phyloP scores from a whole-genome alignment of 2,888 invertebrate species.

The Patella pellucida region DNA sequence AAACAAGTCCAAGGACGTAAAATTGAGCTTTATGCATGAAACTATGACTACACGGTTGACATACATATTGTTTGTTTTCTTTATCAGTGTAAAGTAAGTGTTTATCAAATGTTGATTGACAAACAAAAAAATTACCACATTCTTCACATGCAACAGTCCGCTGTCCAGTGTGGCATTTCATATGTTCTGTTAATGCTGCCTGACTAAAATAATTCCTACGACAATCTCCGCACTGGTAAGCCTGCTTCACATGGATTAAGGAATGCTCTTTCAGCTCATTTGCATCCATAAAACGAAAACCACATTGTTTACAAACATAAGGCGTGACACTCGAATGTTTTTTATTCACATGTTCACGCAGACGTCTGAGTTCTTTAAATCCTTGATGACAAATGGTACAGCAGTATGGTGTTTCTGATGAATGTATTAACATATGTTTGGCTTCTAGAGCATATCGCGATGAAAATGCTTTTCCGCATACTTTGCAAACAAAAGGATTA shows the following conservation, averaged over 20 bases:
- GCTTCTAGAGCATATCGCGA: neutral
- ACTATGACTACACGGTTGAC: neutral
- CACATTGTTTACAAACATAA: neutral
- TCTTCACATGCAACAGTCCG: neutral
- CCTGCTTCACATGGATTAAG: neutral
- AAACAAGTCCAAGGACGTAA: neutral
- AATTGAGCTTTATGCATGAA: neutral
- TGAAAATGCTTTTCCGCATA: slow-evolving; percentile 5
- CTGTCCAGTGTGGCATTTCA: neutral
- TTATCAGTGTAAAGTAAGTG: slow-evolving; percentile 9
- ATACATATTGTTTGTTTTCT: slow-evolving; percentile 6
- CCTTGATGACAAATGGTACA: slow-evolving; percentile 94
- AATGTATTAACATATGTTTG: slow-evolving; percentile 36
- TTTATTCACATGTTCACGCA: slow-evolving; percentile 3
- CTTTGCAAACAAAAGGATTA: neutral
- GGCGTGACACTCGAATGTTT: neutral
- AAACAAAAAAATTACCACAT: slow-evolving; percentile 5
- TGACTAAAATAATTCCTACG: neutral
- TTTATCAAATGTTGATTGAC: slow-evolving; percentile 4
- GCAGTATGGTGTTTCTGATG: slow-evolving; percentile 81
- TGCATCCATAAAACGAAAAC: neutral
- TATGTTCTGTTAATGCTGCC: neutral
- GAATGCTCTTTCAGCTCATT: neutral
- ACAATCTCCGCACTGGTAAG: neutral
- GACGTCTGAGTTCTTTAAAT: slow-evolving; percentile 77